Evolutionary conservation across 2,113 vertebrate species (phyloP).

Genomic region (Phrynocephalus versicolor): DNA sequence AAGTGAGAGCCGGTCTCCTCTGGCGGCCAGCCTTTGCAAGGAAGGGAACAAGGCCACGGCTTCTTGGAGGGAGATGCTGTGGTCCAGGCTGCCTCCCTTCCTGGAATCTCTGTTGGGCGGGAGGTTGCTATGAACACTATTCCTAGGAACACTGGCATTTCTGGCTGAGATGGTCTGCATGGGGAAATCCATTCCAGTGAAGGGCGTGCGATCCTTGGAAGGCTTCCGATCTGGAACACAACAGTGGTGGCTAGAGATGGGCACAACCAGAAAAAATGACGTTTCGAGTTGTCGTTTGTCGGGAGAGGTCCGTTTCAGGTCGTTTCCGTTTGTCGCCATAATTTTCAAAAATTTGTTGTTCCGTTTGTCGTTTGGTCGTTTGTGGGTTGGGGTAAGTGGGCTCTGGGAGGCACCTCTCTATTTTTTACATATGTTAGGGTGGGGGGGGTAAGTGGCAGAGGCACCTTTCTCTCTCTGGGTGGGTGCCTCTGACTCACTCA

Average conservation of each 20-base stretch:
- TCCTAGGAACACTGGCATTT: background rate
- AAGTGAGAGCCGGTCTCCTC: background rate
- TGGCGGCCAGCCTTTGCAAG: conserved; percentile 16
- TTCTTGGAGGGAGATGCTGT: conserved; percentile 38
- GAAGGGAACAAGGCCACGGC: conserved; percentile 16
- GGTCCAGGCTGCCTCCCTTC: background rate
- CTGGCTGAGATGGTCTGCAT: background rate
- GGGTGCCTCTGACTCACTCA: too few species aligned
- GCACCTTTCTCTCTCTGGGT: too few species aligned
- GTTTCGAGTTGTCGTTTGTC: too few species aligned
- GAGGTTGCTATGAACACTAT: background rate
- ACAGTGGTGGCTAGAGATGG: background rate
- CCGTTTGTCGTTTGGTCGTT: too few species aligned
- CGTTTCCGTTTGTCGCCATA: too few species aligned
- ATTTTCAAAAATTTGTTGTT: too few species aligned
- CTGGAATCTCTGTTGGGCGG: conserved; percentile 1
- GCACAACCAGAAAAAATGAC: too few species aligned
- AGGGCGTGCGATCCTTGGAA: conserved; percentile 21
- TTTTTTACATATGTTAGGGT: too few species aligned
- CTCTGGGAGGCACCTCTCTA: too few species aligned
- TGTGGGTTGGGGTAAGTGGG: too few species aligned
- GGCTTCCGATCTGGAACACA: background rate
- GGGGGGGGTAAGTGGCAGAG: too few species aligned
- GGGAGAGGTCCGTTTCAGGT: too few species aligned
- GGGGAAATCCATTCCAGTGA: conserved; percentile 25